These are phyloP conservation scores for Apostichopus californicus DNA, from an alignment of 35 echinoderm and acorn worm species.

Conservation along the genomic window DNA sequence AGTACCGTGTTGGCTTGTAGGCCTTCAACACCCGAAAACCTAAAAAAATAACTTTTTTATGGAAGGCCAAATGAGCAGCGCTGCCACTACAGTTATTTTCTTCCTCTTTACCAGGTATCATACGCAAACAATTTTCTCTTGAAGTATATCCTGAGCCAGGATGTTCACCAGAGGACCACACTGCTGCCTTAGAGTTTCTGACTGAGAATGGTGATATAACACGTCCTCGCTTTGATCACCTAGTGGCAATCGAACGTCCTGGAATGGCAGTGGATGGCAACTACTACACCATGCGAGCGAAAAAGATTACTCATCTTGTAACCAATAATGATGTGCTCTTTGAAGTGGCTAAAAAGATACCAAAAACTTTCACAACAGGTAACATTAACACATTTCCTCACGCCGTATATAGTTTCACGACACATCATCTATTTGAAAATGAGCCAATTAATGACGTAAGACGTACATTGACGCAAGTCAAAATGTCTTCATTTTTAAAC, in stretches of 20 bases:
- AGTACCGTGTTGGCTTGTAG: too few species aligned
- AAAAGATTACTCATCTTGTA: slow-evolving; percentile 37
- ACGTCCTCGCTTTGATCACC: slow-evolving; percentile 66
- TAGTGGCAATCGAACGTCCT: slow-evolving; percentile 66
- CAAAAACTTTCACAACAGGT: slow-evolving; percentile 74
- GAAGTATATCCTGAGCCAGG: slow-evolving; percentile 58
- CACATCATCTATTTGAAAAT: too few species aligned
- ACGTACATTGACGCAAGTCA: too few species aligned
- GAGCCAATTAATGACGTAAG: too few species aligned
- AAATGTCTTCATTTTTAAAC: too few species aligned
- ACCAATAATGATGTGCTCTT: slow-evolving; percentile 70
- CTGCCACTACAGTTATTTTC: too few species aligned
- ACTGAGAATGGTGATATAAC: slow-evolving; percentile 19
- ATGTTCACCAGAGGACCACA: neutral
- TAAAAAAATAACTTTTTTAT: too few species aligned
- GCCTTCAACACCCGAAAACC: too few species aligned
- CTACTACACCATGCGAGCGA: slow-evolving; percentile 59
- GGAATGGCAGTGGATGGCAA: slow-evolving; percentile 71
- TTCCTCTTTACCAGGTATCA: slow-evolving; percentile 26
- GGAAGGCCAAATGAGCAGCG: too few species aligned
- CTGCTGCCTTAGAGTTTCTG: slow-evolving; percentile 68
- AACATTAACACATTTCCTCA: neutral
- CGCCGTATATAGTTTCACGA: too few species aligned
- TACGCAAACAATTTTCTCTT: slow-evolving; percentile 46
- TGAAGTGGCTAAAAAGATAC: slow-evolving; percentile 66